These are phyloP conservation scores for Thalassoma bifasciatum DNA, from an alignment of 2,113 vertebrate species.

Conservation along the genomic window DNA sequence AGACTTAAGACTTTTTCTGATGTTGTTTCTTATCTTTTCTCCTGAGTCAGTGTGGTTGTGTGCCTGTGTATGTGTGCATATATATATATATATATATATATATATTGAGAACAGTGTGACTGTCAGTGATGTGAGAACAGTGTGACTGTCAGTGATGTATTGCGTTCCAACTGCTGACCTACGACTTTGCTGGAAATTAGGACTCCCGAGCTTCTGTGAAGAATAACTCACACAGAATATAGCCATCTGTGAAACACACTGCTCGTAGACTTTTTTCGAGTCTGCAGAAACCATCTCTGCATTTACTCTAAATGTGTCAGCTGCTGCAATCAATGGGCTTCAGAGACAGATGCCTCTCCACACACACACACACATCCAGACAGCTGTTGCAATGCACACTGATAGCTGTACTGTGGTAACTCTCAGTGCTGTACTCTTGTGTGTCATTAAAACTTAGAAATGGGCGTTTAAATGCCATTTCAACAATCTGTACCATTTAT, in stretches of 20 bases:
- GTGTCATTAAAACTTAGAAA: slow-evolving; percentile 75
- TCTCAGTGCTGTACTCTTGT: slow-evolving; percentile 56
- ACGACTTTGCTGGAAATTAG: slow-evolving; percentile 1
- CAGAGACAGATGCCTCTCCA: slow-evolving; percentile 58
- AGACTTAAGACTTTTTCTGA: background rate
- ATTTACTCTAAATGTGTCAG: slow-evolving; percentile 53
- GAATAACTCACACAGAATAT: slow-evolving; percentile 23
- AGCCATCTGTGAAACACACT: slow-evolving; percentile 26
- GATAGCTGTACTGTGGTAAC: slow-evolving; percentile 66
- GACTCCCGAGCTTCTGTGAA: slow-evolving; percentile 6
- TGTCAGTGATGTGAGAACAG: too few relatives aligned
- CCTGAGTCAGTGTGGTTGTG: background rate
- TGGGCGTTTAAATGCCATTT: slow-evolving; percentile 70
- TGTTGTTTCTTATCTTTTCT: background rate
- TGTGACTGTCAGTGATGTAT: slow-evolving; percentile 1
- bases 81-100: too few relatives aligned
- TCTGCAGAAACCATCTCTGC: slow-evolving; percentile 39
- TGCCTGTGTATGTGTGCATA: too few relatives aligned
- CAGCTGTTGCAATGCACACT: slow-evolving; percentile 74
- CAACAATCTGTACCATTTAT: slow-evolving; percentile 67
- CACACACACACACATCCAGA: slow-evolving; percentile 52
- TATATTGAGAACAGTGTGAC: too few relatives aligned
- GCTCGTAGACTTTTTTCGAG: slow-evolving; percentile 18
- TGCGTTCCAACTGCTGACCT: background rate
- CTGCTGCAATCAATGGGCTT: slow-evolving; percentile 44